Conservation (phyloP, 1,140 invertebrate genomes). For the Campoletis sonorensis region DNA sequence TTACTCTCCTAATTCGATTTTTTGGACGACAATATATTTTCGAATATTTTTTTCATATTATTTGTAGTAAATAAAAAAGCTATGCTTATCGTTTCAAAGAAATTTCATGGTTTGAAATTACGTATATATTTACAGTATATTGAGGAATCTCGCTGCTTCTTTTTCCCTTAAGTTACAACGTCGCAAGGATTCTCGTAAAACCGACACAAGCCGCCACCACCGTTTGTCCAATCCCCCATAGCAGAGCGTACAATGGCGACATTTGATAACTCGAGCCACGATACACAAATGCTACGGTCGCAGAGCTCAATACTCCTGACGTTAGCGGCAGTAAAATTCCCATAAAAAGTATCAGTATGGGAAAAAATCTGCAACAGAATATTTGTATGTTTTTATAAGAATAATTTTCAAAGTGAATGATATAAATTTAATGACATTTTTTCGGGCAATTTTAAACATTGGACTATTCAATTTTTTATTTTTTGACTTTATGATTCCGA, state of each 20-base stretch:
- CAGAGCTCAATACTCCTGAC: slow-evolving; percentile 92
- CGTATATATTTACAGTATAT: slow-evolving; percentile 9
- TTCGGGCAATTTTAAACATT: slow-evolving; percentile 7
- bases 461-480: too few species aligned
- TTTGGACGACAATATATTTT: neutral
- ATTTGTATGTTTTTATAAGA: neutral
- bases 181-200: slow-evolving; percentile 94
- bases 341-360: slow-evolving; percentile 91
- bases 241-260: slow-evolving; percentile 91
- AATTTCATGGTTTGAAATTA: neutral
- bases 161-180: slow-evolving; percentile 81
- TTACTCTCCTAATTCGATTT: neutral
- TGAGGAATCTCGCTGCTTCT: neutral
- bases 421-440: neutral
- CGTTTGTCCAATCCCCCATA: slow-evolving; percentile 97
- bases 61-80: slow-evolving; percentile 6
- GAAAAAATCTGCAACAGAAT: slow-evolving; percentile 83
- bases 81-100: neutral
- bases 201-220: slow-evolving; percentile 90
- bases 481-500: too few species aligned
- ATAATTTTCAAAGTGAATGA: too few species aligned
- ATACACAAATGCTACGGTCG: slow-evolving; percentile 95
- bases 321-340: slow-evolving; percentile 90
- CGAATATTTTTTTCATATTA: neutral
- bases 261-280: slow-evolving; percentile 91